Evolutionary conservation across 2,113 vertebrate species (phyloP).

Genomic region (Prionailurus viverrinus): DNA sequence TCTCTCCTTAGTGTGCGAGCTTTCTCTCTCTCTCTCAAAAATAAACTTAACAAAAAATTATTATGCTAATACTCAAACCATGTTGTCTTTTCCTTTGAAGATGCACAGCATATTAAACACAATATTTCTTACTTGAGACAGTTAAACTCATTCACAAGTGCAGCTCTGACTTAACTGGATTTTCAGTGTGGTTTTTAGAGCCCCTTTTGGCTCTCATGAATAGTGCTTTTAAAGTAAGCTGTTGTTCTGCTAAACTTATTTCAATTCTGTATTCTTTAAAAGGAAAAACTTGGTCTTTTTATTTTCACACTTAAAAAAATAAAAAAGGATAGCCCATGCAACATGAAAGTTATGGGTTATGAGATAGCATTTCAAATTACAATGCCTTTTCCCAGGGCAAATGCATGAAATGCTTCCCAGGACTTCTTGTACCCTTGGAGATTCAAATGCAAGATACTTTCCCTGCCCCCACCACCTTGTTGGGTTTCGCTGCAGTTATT

Average conservation of each 20-base stretch:
- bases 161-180: neutral
- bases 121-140: neutral
- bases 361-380: slow-evolving; percentile 51
- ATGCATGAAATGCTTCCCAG: slow-evolving; percentile 57
- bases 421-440: slow-evolving; percentile 43
- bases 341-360: slow-evolving; percentile 14
- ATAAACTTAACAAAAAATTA: neutral
- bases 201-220: neutral
- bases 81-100: neutral
- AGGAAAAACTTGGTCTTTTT: neutral
- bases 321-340: neutral
- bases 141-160: neutral
- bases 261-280: slow-evolving; percentile 39
- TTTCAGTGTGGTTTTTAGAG: neutral
- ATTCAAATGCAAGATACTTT: slow-evolving; percentile 13
- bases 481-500: slow-evolving; percentile 51
- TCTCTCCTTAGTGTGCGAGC: too few species aligned
- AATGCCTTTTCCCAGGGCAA: slow-evolving; percentile 29
- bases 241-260: slow-evolving; percentile 52
- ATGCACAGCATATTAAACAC: neutral
- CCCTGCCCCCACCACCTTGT: neutral
- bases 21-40: too few species aligned
- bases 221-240: neutral
- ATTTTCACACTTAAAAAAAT: slow-evolving; percentile 15
- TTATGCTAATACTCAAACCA: neutral